A percentile compares a stretch with the other conserved stretches of the same genome.
phyloP scores from a whole-genome alignment of 2,888 invertebrate genomes.

The Sesamia inferens region DNA sequence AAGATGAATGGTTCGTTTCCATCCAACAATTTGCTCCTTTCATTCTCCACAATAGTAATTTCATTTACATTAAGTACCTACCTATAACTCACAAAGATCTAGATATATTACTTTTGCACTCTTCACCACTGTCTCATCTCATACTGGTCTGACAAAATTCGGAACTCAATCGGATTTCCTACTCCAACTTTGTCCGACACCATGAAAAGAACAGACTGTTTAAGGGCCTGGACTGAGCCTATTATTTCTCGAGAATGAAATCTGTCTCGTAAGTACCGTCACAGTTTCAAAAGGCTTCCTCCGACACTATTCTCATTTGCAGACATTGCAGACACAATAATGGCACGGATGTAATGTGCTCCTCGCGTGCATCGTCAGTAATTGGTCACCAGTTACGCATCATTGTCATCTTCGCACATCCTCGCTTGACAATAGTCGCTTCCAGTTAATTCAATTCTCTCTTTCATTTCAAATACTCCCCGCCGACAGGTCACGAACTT shows the following conservation, averaged over 20 bases:
- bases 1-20: constrained; percentile 23
- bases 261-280: neutral
- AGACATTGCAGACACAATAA: constrained; percentile 18
- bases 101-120: neutral
- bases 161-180: neutral
- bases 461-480: neutral
- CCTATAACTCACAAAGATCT: neutral
- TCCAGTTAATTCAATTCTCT: neutral
- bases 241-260: neutral
- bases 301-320: neutral
- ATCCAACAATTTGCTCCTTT: constrained; percentile 20
- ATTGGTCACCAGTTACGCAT: constrained; percentile 40
- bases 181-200: neutral
- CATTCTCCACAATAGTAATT: constrained; percentile 17
- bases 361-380: constrained; percentile 42
- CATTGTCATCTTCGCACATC: constrained; percentile 32
- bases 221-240: neutral
- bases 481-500: neutral
- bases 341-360: constrained; percentile 13
- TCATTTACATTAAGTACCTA: neutral
- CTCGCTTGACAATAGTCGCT: constrained; percentile 9
- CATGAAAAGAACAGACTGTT: too few relatives aligned
- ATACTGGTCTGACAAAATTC: neutral
- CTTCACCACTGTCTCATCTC: neutral
- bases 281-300: constrained; percentile 30